These are phyloP conservation scores for Ptychoptera contaminata DNA, from an alignment of 2,888 invertebrate species.

Conservation along the genomic window DNA sequence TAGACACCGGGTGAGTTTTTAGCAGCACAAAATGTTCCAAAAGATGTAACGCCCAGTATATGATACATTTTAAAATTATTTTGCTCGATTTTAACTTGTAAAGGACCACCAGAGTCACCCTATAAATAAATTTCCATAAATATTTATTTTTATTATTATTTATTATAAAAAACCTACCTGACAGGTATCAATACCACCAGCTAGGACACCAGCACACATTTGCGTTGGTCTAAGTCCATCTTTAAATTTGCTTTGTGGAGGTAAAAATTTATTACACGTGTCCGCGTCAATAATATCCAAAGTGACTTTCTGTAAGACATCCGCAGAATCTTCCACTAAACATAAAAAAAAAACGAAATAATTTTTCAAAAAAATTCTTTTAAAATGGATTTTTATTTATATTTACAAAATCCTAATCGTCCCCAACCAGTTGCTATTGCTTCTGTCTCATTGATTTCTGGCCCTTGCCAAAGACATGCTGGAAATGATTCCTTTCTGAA, in stretches of 20 bases:
- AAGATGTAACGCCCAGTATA: constrained; percentile 6
- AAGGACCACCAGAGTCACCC: constrained; percentile 4
- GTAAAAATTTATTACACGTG: no score
- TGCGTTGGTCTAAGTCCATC: no score
- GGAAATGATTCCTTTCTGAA: constrained; percentile 19
- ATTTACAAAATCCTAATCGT: constrained; percentile 9
- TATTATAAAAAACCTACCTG: no score
- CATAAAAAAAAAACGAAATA: neutral
- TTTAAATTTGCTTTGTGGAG: no score
- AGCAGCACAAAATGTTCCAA: constrained; percentile 6
- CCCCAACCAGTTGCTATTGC: constrained; percentile 29
- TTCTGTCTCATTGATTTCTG: constrained; percentile 16
- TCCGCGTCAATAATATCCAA: no score
- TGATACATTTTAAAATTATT: neutral
- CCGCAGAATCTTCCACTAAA: constrained; percentile 13
- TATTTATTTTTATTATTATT: no score
- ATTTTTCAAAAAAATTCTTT: no score
- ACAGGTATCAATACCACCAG: no score
- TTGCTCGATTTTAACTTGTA: neutral
- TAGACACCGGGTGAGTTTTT: constrained; percentile 5
- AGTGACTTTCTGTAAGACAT: constrained; percentile 21
- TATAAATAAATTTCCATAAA: no score
- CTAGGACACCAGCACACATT: no score
- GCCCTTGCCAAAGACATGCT: constrained; percentile 25
- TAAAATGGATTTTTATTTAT: neutral